Evolutionary conservation across 2,888 invertebrate genomes (phyloP).

Genomic region (Epistrophella euchroma): DNA sequence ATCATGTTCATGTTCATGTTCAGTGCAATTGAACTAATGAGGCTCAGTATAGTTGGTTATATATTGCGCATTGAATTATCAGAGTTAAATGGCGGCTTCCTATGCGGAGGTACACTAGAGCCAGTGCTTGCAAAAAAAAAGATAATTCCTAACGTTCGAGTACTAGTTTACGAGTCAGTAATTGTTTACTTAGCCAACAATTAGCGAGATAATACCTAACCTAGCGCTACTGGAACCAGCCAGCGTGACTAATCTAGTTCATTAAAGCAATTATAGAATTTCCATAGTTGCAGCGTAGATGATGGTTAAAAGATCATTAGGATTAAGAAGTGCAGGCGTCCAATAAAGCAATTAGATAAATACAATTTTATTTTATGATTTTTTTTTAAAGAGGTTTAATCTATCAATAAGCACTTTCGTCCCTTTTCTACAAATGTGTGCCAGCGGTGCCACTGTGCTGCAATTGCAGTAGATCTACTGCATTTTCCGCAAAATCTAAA

Average conservation of each 20-base stretch:
- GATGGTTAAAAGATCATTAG: neutral
- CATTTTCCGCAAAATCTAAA: too few species aligned
- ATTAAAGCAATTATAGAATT: conserved; percentile 11
- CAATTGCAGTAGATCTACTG: too few species aligned
- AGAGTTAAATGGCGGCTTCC: conserved; percentile 65
- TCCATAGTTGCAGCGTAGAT: neutral
- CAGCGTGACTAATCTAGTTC: conserved; percentile 51
- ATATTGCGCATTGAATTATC: conserved; percentile 8
- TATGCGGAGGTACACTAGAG: neutral
- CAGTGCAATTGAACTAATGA: conserved; percentile 71
- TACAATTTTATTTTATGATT: too few species aligned
- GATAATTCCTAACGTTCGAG: conserved; percentile 13
- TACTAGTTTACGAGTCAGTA: conserved; percentile 42
- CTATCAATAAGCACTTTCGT: too few species aligned
- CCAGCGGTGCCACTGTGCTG: too few species aligned
- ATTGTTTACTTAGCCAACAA: conserved; percentile 48
- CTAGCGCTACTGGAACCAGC: conserved; percentile 49
- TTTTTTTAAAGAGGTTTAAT: too few species aligned
- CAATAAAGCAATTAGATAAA: neutral
- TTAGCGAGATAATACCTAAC: conserved; percentile 42
- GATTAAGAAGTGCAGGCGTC: neutral
- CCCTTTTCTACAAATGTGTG: too few species aligned
- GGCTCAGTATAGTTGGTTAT: conserved; percentile 47
- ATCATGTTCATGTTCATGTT: neutral
- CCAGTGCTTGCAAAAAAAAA: conserved; percentile 29